Conservation (phyloP, 2,888 invertebrate species). For the Venusia cambrica region DNA sequence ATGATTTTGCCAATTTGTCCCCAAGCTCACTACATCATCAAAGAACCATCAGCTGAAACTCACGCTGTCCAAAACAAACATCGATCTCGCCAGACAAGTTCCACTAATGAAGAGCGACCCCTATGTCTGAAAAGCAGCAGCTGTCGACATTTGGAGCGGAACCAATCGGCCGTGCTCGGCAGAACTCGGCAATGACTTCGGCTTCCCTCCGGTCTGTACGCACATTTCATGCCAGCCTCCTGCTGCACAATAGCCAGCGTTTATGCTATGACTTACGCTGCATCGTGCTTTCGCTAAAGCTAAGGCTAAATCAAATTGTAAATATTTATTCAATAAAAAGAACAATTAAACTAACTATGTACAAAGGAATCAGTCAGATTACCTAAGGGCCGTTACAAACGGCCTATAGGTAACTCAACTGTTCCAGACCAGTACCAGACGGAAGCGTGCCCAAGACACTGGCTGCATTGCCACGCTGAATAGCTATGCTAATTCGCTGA, state of each 20-base stretch:
- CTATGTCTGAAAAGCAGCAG: slow-evolving; percentile 75
- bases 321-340: no score
- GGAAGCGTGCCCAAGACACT: no score
- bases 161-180: slow-evolving; percentile 65
- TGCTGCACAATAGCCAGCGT: slow-evolving; percentile 55
- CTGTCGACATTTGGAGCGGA: slow-evolving; percentile 76
- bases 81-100: slow-evolving; percentile 79
- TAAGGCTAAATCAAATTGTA: no score
- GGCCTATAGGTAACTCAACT: no score
- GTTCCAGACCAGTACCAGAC: no score
- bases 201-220: slow-evolving; percentile 33
- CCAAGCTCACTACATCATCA: slow-evolving; percentile 67
- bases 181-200: slow-evolving; percentile 56
- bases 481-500: no score
- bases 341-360: no score
- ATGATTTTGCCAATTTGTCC: slow-evolving; percentile 29
- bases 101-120: slow-evolving; percentile 77
- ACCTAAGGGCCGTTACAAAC: no score
- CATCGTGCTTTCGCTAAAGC: no score
- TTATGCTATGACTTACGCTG: no score
- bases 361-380: no score
- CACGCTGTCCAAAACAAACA: slow-evolving; percentile 77
- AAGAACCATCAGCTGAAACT: slow-evolving; percentile 62
- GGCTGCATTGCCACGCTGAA: no score
- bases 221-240: slow-evolving; percentile 55